A percentile compares a stretch with the other conserved stretches of the same genome.
Evolutionary conservation across 2,888 invertebrate species (phyloP).

Genomic region (Cyclophora albipunctata): DNA sequence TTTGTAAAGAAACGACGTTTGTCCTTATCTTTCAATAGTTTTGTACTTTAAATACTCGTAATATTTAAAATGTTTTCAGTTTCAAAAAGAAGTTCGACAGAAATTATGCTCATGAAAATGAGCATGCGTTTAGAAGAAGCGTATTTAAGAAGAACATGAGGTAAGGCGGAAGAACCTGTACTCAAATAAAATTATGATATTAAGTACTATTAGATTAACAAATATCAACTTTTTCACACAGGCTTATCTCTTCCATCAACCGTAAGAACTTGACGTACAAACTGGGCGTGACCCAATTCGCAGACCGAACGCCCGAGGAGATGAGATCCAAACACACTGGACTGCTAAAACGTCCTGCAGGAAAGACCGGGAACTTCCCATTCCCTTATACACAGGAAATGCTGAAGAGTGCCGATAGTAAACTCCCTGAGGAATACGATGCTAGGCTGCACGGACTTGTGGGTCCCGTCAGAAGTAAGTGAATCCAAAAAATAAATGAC

Average conservation of each 20-base stretch:
- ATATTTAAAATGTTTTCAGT: constrained; percentile 20
- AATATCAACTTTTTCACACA: constrained; percentile 8
- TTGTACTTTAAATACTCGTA: no score
- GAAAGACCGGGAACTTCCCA: constrained; percentile 36
- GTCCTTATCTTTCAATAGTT: no score
- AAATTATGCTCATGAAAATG: constrained; percentile 27
- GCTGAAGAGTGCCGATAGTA: constrained; percentile 21
- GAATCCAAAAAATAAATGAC: not conserved
- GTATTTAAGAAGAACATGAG: constrained; percentile 36
- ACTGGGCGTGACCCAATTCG: constrained; percentile 45
- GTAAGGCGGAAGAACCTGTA: constrained; percentile 14
- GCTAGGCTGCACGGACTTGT: constrained; percentile 41
- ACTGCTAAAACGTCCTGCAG: constrained; percentile 27
- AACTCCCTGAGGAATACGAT: constrained; percentile 43
- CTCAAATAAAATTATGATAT: no score
- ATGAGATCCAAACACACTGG: constrained; percentile 35
- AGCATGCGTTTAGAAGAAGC: constrained; percentile 31
- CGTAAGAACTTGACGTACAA: constrained; percentile 41
- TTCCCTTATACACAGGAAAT: constrained; percentile 42
- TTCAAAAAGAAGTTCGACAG: constrained; percentile 27
- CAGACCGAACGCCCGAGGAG: constrained; percentile 48
- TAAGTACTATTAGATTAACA: no score
- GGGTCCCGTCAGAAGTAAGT: constrained; percentile 43
- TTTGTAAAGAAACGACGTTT: no score
- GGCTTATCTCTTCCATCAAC: constrained; percentile 35